A percentile compares a stretch with the other conserved stretches of the same genome.
These are phyloP conservation scores for Rhyzopertha dominica DNA, from an alignment of 1,140 invertebrate genomes.

Conservation along the genomic window DNA sequence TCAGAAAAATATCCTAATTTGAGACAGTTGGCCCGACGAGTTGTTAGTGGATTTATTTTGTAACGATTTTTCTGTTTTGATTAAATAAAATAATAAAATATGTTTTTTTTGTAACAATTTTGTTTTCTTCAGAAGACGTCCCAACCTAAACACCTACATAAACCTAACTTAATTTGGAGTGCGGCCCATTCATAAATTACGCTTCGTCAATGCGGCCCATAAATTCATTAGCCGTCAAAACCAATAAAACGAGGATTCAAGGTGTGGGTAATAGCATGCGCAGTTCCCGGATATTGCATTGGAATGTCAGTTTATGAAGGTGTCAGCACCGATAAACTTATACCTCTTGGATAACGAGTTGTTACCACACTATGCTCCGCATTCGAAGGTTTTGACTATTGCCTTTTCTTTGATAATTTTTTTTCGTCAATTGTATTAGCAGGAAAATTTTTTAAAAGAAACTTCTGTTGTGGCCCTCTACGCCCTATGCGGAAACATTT, in stretches of 20 bases:
- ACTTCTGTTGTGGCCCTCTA: conserved; percentile 10
- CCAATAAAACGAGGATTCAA: conserved; percentile 46
- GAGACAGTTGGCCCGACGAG: too few relatives aligned
- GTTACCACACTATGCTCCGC: not conserved
- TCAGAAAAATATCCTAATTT: too few relatives aligned
- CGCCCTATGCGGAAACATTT: conserved; percentile 13
- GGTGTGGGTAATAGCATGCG: conserved; percentile 30
- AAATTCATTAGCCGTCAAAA: conserved; percentile 46
- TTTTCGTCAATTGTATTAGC: conserved; percentile 5
- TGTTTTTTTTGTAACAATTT: too few relatives aligned
- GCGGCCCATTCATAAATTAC: too few relatives aligned
- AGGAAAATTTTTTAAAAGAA: not conserved
- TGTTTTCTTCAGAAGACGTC: too few relatives aligned
- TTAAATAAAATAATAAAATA: too few relatives aligned
- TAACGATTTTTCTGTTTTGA: too few relatives aligned
- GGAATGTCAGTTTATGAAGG: conserved; percentile 6
- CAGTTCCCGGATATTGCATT: not conserved
- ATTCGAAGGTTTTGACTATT: conserved; percentile 7
- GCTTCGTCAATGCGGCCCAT: too few relatives aligned
- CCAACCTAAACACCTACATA: too few relatives aligned
- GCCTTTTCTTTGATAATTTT: conserved; percentile 11
- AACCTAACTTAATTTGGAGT: too few relatives aligned
- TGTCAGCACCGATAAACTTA: not conserved
- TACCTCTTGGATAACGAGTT: conserved; percentile 1
- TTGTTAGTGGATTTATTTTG: too few relatives aligned